Conservation (phyloP, 2,797 vertebrate species). For the Fistularia tabacaria region DNA sequence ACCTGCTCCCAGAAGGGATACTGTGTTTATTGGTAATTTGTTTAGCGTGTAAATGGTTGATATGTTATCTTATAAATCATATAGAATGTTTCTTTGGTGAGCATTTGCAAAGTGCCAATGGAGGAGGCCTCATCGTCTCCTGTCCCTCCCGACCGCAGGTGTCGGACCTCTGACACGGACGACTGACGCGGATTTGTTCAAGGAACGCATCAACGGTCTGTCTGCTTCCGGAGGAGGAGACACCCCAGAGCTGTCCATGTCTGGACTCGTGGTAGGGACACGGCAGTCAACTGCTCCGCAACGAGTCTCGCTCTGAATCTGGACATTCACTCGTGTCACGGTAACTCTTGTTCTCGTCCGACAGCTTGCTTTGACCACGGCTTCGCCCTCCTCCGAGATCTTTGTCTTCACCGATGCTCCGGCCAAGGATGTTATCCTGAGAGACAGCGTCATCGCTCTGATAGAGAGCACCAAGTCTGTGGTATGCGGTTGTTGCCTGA, state of each 20-base stretch:
- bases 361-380: constrained; percentile 66
- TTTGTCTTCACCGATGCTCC: constrained; percentile 74
- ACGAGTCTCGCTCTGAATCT: no score
- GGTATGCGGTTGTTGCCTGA: constrained; percentile 42
- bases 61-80: no score
- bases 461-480: constrained; percentile 62
- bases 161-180: constrained; percentile 63
- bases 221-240: constrained; percentile 55
- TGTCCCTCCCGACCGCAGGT: constrained; percentile 17
- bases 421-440: constrained; percentile 63
- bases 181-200: constrained; percentile 57
- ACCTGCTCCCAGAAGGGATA: no score
- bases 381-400: constrained; percentile 67
- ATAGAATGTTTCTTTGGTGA: no score
- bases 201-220: constrained; percentile 50
- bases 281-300: not conserved
- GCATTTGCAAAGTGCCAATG: no score
- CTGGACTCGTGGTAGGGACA: constrained; percentile 61
- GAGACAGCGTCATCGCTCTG: constrained; percentile 51
- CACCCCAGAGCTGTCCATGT: constrained; percentile 57
- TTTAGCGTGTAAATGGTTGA: no score
- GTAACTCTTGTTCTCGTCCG: not conserved
- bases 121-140: no score
- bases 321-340: not conserved
- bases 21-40: no score